phyloP scores from a whole-genome alignment of 1,140 invertebrate genomes.

The Brachionus plicatilis region DNA sequence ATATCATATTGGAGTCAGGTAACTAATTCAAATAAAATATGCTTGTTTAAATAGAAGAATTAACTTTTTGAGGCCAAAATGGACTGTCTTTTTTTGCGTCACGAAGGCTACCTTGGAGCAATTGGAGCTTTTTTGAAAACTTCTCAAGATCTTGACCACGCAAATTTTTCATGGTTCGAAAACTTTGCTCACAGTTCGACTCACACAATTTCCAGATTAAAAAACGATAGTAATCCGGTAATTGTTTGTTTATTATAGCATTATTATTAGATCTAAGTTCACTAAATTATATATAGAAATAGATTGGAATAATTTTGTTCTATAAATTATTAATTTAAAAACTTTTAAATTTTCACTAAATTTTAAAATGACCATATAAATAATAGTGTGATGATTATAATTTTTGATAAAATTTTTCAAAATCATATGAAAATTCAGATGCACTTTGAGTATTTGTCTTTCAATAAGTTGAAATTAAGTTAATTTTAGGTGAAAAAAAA shows the following conservation, averaged over 20 bases:
- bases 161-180: slow-evolving; percentile 64
- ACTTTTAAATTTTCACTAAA: no score
- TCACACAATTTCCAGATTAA: slow-evolving; percentile 58
- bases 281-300: no score
- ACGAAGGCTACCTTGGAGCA: slow-evolving; percentile 62
- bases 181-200: slow-evolving; percentile 70
- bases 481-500: no score
- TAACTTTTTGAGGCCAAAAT: slow-evolving; percentile 69
- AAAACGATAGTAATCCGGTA: slow-evolving; percentile 26
- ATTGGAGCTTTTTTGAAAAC: slow-evolving; percentile 59
- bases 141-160: slow-evolving; percentile 59
- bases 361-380: no score
- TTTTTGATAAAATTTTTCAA: no score
- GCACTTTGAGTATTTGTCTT: no score
- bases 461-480: no score
- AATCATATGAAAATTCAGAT: no score
- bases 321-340: no score
- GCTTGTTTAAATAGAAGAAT: background rate
- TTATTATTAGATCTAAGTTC: no score
- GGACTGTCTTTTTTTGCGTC: slow-evolving; percentile 90
- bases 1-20: slow-evolving; percentile 92
- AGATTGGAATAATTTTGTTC: no score
- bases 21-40: background rate
- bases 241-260: background rate
- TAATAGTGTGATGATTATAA: no score